Evolutionary conservation across 1,140 invertebrate genomes (phyloP).

Genomic region (Bombus difficillimus): DNA sequence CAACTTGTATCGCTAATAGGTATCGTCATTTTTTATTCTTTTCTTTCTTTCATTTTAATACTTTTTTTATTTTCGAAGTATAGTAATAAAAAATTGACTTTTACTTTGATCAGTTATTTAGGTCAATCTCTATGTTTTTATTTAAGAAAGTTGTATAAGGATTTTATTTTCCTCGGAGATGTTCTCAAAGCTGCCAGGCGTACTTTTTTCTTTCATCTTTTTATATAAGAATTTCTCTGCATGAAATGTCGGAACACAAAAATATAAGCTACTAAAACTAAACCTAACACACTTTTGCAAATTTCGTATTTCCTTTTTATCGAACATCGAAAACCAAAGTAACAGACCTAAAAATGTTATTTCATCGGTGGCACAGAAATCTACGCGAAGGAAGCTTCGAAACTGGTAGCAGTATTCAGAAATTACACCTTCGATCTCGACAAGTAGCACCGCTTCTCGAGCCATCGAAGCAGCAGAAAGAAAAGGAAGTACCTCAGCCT

Average conservation of each 20-base stretch:
- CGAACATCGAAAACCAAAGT: background rate
- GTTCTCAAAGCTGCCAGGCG: no score
- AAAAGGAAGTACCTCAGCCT: background rate
- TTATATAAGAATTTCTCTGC: background rate
- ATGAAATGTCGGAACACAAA: no score
- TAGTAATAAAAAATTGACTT: background rate
- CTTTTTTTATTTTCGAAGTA: background rate
- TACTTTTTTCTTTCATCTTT: no score
- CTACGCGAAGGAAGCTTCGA: background rate
- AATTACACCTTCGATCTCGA: constrained; percentile 10
- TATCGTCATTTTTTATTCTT: background rate
- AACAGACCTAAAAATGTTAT: background rate
- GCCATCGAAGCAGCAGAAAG: background rate
- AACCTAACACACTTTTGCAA: background rate
- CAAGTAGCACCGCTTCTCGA: background rate
- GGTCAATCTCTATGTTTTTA: background rate
- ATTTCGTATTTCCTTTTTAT: background rate
- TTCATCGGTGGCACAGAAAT: background rate
- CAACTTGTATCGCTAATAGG: background rate
- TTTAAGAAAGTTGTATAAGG: background rate
- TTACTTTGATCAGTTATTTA: background rate
- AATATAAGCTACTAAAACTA: no score
- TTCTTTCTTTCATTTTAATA: background rate
- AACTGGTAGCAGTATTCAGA: background rate
- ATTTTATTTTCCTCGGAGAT: background rate